Evolutionary conservation across 53 echinoderm and acorn worm species (phyloP).

Genomic region (Luidia sarsii): DNA sequence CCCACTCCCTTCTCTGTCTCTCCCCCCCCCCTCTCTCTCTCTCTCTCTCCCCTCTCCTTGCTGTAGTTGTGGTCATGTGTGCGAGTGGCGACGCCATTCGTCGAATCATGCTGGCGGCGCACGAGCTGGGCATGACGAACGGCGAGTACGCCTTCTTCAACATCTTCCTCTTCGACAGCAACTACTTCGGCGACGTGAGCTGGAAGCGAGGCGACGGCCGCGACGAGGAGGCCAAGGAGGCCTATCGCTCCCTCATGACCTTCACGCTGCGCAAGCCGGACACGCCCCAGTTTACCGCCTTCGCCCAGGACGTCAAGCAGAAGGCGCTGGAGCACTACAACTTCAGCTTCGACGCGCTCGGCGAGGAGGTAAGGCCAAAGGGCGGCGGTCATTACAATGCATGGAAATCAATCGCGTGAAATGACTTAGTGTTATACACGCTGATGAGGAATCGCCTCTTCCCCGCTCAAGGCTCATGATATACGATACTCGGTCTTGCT

Average conservation of each 20-base stretch:
- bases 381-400: no score
- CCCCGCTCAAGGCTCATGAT: no score
- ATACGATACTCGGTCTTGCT: no score
- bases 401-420: no score
- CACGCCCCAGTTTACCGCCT: conserved; percentile 61
- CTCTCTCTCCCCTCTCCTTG: no score
- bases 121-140: conserved; percentile 85
- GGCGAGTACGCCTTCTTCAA: conserved; percentile 98
- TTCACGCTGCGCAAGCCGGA: conserved; percentile 80
- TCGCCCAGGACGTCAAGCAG: conserved; percentile 76
- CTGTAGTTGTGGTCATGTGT: conserved; percentile 96
- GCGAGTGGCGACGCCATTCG: conserved; percentile 92
- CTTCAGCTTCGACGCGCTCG: conserved; percentile 79
- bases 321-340: conserved; percentile 60
- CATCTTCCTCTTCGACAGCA: conserved; percentile 94
- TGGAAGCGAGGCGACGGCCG: conserved; percentile 79
- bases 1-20: no score
- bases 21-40: no score
- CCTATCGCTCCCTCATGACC: conserved; percentile 95
- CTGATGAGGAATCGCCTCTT: no score
- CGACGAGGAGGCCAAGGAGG: conserved; percentile 81
- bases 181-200: conserved; percentile 77
- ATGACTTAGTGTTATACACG: no score
- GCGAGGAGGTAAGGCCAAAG: conserved; percentile 77
- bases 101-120: conserved; percentile 90